phyloP scores from a whole-genome alignment of 35 echinoderm and acorn worm species.

The Heliocidaris tuberculata region DNA sequence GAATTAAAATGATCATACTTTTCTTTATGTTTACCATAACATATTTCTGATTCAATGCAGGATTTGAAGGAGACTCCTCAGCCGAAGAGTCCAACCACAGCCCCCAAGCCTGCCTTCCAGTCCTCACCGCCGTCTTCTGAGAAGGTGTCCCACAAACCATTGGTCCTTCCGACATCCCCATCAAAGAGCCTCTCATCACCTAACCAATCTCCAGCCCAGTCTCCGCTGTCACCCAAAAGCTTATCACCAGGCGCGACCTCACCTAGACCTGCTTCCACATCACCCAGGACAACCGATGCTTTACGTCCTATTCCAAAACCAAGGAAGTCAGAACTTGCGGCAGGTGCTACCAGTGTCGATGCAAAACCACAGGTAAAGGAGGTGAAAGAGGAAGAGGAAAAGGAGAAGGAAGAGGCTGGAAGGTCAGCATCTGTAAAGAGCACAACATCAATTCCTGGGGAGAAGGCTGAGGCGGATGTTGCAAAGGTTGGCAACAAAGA shows the following conservation, averaged over 20 bases:
- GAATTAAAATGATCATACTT: too few species aligned
- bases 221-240: not conserved
- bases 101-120: not conserved
- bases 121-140: not conserved
- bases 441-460: not conserved
- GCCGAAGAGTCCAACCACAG: not conserved
- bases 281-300: not conserved
- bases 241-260: not conserved
- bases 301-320: not conserved
- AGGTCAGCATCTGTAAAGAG: not conserved
- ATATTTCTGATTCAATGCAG: not conserved
- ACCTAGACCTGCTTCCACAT: not conserved
- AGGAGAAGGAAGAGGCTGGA: not conserved
- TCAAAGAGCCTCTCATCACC: not conserved
- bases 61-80: not conserved
- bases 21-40: not conserved
- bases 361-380: not conserved
- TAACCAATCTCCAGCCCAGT: not conserved
- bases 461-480: not conserved
- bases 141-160: not conserved
- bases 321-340: not conserved
- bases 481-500: not conserved
- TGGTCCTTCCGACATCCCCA: slow-evolving; percentile 25
- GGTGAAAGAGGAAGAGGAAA: not conserved
- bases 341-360: not conserved